A percentile compares a stretch with the other conserved stretches of the same genome.
These are phyloP conservation scores for Tenualosa ilisha DNA, from an alignment of 2,797 vertebrate species.

Conservation along the genomic window DNA sequence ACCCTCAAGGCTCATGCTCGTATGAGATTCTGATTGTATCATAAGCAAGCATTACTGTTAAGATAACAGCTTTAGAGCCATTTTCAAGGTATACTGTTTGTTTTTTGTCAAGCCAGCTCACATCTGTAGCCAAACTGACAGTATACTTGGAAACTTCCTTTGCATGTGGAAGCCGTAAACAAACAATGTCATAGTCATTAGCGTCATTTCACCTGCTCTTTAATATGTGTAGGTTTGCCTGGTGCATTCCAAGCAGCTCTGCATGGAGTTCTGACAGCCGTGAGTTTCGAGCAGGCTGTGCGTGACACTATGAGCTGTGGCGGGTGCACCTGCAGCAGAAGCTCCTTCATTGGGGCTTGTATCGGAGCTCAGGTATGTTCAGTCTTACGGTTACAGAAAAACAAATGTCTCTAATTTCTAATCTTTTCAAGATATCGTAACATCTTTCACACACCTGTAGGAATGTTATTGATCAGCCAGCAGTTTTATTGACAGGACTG, in stretches of 20 bases:
- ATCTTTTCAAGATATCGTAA: too few species aligned
- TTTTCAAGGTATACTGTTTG: too few species aligned
- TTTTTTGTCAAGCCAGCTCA: too few species aligned
- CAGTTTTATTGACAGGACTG: too few species aligned
- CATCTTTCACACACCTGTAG: too few species aligned
- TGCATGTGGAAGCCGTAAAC: background rate
- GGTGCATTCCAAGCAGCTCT: conserved; percentile 78
- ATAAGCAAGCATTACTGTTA: too few species aligned
- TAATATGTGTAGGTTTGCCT: conserved; percentile 67
- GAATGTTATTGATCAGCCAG: too few species aligned
- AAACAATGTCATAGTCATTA: background rate
- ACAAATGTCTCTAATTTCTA: too few species aligned
- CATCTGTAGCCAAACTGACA: too few species aligned
- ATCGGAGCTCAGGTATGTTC: conserved; percentile 72
- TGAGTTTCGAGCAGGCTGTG: conserved; percentile 65
- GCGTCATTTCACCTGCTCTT: background rate
- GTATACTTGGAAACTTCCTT: background rate
- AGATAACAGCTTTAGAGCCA: background rate
- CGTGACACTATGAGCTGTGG: conserved; percentile 75
- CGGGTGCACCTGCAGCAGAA: conserved; percentile 76
- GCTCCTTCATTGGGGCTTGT: conserved; percentile 77
- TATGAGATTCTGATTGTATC: too few species aligned
- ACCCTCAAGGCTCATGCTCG: too few species aligned
- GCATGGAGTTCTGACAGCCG: conserved; percentile 74
- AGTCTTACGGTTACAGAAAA: background rate